phyloP scores from a whole-genome alignment of 1,140 invertebrate genomes.

The Heliothis virescens region DNA sequence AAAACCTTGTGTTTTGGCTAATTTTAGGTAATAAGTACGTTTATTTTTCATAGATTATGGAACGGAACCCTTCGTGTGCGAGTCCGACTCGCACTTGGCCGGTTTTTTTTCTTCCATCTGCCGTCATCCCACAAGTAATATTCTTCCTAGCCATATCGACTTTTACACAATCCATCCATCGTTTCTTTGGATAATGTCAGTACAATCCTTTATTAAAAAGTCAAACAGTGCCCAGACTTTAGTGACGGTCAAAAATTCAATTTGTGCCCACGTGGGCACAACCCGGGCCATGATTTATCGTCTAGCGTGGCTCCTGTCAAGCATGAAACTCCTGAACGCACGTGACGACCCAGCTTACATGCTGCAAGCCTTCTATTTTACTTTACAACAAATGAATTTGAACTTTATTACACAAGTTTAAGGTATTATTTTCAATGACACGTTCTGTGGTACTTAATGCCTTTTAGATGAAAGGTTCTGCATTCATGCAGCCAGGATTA shows the following conservation, averaged over 20 bases:
- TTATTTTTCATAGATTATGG: too few relatives aligned
- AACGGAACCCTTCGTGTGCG: too few relatives aligned
- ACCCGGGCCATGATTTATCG: constrained; percentile 27
- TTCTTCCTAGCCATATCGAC: too few relatives aligned
- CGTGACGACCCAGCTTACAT: constrained; percentile 25
- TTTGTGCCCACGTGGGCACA: constrained; percentile 32
- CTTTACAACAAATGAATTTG: neutral
- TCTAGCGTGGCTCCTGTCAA: constrained; percentile 5
- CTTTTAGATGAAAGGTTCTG: neutral
- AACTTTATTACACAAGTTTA: neutral
- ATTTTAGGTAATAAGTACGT: too few relatives aligned
- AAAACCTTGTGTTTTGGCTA: too few relatives aligned
- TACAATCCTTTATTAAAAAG: constrained; percentile 2
- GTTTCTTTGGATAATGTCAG: neutral
- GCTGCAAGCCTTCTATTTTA: neutral
- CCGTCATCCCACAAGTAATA: too few relatives aligned
- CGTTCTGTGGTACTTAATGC: neutral
- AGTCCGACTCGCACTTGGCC: too few relatives aligned
- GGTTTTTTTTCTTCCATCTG: too few relatives aligned
- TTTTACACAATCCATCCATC: too few relatives aligned
- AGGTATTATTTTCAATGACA: neutral
- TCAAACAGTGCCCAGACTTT: constrained; percentile 1
- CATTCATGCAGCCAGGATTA: constrained; percentile 17
- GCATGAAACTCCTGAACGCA: constrained; percentile 24
- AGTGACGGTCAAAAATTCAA: constrained; percentile 40